phyloP scores from a whole-genome alignment of 2,797 vertebrate genomes.

The Staurois parvus region DNA sequence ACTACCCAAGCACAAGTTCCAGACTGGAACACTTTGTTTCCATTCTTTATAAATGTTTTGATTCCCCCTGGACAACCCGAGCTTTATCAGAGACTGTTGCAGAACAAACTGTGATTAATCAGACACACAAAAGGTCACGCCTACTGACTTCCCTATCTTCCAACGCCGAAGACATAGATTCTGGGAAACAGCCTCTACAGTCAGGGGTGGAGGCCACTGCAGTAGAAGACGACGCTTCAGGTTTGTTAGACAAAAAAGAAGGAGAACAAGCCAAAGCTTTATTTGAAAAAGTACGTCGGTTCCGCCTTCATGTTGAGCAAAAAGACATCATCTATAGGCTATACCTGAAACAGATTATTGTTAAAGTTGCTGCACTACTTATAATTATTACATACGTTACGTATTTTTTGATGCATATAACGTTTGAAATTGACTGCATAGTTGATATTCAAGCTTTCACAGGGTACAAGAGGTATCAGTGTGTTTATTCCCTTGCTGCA shows the following conservation, averaged over 20 bases:
- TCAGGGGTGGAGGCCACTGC: conserved; percentile 74
- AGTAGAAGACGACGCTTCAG: conserved; percentile 75
- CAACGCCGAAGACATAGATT: conserved; percentile 70
- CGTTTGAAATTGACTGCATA: conserved; percentile 81
- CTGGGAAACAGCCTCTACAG: conserved; percentile 73
- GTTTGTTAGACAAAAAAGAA: conserved; percentile 83
- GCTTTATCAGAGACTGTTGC: conserved; percentile 83
- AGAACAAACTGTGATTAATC: conserved; percentile 75
- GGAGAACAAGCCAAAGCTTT: conserved; percentile 84
- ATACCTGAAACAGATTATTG: conserved; percentile 81
- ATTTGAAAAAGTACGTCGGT: conserved; percentile 84
- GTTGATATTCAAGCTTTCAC: conserved; percentile 80
- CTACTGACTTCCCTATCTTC: conserved; percentile 70
- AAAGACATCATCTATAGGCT: conserved; percentile 81
- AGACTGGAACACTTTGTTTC: conserved; percentile 83
- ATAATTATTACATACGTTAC: conserved; percentile 79
- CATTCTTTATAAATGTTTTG: conserved; percentile 83
- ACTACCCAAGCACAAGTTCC: conserved; percentile 82
- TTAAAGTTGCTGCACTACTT: conserved; percentile 78
- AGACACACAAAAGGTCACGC: conserved; percentile 74
- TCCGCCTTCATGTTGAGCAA: conserved; percentile 79
- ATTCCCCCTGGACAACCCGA: conserved; percentile 82
- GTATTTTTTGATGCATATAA: conserved; percentile 79
- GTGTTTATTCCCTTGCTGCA: conserved; percentile 81
- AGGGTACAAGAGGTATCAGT: conserved; percentile 82